Conservation (phyloP, 2,888 invertebrate genomes). For the Creontiades dilutus region DNA sequence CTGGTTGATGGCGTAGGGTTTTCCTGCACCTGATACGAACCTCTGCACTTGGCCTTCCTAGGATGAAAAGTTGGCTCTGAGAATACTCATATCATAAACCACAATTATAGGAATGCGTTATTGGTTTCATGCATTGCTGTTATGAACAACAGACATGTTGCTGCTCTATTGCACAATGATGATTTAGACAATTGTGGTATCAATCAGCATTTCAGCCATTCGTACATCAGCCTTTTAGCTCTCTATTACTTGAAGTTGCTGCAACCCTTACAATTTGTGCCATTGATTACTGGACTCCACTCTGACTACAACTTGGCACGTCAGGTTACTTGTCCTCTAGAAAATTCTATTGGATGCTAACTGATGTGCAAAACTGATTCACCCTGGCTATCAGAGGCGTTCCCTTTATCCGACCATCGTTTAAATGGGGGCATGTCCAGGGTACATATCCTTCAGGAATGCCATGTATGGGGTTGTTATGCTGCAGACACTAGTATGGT, state of each 20-base stretch:
- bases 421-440: conserved; percentile 21
- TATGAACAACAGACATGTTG: no score
- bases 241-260: no score
- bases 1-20: conserved; percentile 62
- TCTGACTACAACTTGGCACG: no score
- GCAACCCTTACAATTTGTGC: no score
- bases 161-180: no score
- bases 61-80: conserved; percentile 70
- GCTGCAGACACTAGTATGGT: no score
- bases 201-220: no score
- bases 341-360: background rate
- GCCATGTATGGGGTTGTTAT: background rate
- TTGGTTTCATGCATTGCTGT: no score
- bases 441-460: background rate
- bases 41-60: conserved; percentile 29
- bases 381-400: conserved; percentile 27
- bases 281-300: no score
- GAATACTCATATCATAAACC: background rate
- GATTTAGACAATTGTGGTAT: no score
- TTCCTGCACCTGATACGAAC: conserved; percentile 64
- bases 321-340: background rate
- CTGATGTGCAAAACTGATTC: background rate
- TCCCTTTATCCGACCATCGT: background rate
- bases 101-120: no score
- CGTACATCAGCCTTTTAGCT: no score